A percentile compares a stretch with the other conserved stretches of the same genome.
Evolutionary conservation across 1,140 invertebrate genomes (phyloP).

Genomic region (Copidosoma floridanum): DNA sequence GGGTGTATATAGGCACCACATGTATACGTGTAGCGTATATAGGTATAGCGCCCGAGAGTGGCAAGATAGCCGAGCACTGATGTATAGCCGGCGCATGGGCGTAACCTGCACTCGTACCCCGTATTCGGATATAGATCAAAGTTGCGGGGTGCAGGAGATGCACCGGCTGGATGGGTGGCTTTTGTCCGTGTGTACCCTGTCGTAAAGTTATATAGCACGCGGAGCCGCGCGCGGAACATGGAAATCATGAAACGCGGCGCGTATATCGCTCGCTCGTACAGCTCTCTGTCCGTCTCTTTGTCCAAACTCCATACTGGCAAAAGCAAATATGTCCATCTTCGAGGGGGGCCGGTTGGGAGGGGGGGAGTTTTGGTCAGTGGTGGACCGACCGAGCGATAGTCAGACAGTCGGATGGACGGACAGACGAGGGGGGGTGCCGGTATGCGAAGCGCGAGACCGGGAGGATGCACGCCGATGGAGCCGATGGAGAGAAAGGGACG

Average conservation of each 20-base stretch:
- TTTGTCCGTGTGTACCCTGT: no score
- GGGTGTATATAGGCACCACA: no score
- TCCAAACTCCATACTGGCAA: not conserved
- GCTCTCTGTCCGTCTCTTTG: not conserved
- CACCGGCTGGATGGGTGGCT: no score
- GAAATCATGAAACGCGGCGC: constrained; percentile 16
- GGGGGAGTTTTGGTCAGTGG: constrained; percentile 29
- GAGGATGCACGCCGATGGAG: no score
- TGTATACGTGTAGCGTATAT: no score
- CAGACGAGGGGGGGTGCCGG: no score
- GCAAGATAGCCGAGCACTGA: no score
- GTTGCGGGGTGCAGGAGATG: no score
- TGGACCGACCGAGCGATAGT: not conserved
- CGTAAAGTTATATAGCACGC: constrained; percentile 6
- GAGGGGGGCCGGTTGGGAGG: not conserved
- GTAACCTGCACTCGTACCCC: constrained; percentile 11
- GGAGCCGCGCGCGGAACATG: not conserved
- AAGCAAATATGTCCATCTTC: constrained; percentile 25
- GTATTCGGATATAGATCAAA: no score
- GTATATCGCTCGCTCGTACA: not conserved
- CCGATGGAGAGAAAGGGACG: not conserved
- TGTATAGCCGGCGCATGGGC: constrained; percentile 10
- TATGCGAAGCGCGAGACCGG: no score
- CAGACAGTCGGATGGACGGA: no score
- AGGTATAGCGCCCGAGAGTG: not conserved